Evolutionary conservation across 2,888 invertebrate species (phyloP).

Genomic region (Dimorphilus gyrociliatus): DNA sequence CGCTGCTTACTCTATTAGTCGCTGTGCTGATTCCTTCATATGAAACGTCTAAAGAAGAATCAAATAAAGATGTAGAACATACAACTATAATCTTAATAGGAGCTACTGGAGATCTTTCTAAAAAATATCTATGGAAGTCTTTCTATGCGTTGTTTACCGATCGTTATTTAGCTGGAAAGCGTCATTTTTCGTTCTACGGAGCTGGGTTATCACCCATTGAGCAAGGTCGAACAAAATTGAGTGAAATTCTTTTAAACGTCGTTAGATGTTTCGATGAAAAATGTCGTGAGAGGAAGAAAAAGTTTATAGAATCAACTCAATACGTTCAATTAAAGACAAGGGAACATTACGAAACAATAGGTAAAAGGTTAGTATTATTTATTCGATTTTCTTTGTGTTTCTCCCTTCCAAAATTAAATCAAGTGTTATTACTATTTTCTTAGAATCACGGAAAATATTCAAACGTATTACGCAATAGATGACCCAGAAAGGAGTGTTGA

Average conservation of each 20-base stretch:
- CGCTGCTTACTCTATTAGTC: no score
- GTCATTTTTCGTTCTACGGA: conserved; percentile 23
- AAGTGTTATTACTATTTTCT: no score
- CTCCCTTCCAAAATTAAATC: no score
- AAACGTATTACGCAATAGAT: conserved; percentile 3
- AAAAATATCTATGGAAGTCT: conserved; percentile 31
- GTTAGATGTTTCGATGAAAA: conserved; percentile 9
- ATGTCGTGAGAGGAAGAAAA: conserved; percentile 16
- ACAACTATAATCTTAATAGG: no score
- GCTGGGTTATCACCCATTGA: background rate
- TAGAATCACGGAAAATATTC: conserved; percentile 12
- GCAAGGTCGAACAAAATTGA: conserved; percentile 2
- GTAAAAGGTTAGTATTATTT: conserved; percentile 7
- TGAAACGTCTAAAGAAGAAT: no score
- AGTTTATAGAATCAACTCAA: conserved; percentile 17
- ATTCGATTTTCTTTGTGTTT: no score
- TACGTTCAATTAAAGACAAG: conserved; percentile 20
- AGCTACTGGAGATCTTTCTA: conserved; percentile 25
- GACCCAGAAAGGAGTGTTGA: conserved; percentile 5
- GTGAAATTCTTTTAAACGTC: background rate
- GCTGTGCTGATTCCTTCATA: no score
- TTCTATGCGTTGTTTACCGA: conserved; percentile 13
- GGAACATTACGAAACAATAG: conserved; percentile 16
- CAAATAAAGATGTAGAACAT: no score
- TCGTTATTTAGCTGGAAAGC: conserved; percentile 10